Base-by-base conservation (phyloP, 1,140 invertebrate species). In the Physella acuta region DNA sequence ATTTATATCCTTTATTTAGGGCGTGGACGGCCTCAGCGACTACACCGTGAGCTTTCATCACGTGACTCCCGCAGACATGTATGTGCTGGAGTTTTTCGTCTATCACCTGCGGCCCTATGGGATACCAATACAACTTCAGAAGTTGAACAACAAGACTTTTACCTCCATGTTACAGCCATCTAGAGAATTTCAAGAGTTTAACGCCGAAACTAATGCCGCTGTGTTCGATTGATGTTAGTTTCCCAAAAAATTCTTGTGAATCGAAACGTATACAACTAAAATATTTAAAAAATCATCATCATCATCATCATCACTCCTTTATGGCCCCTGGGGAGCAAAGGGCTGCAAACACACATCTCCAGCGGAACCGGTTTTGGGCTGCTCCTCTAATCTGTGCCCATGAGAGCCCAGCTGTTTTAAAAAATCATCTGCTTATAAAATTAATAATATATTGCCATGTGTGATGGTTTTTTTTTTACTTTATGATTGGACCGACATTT, bases 21-120 rank as follows among this genome's bases (percentile, higher is more conserved):
- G 94, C 0, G 87, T 94, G 65, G 90, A 94, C 72, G 97, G 94
- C 81, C 97, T 95, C 82, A 95, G 93, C 4, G 95, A 98, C 79
- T 94, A 93, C 79, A 94, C 95, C 0, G 89, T 98, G 36, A 95
- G 94, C 0, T 98, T 98, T 86, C 96, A 99, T 81, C 98, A 98
- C 83, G 91, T 98, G 0, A 89, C 88, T n/a, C 93, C 94, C 0
- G 91, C 93, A 34, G 68, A 82, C 36, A 86, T 86, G 84, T 83
- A 78, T 53, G 37, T 26, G 16, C 33, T 81, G 59, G 79, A 79
- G 16, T 78, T 71, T 51, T 76, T 73, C 33, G 68, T 75, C n/a
- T 79, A 81, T 63, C 78, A 79, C 61, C 62, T 79, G 16, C 52
- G 76, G 33, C 74, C 73, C 2, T 79, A 76, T 52, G 78, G 78